Percentiles rank a stretch among this genome's conserved stretches.
Conservation (phyloP, 2,888 invertebrate species). For the Phortica magna region DNA sequence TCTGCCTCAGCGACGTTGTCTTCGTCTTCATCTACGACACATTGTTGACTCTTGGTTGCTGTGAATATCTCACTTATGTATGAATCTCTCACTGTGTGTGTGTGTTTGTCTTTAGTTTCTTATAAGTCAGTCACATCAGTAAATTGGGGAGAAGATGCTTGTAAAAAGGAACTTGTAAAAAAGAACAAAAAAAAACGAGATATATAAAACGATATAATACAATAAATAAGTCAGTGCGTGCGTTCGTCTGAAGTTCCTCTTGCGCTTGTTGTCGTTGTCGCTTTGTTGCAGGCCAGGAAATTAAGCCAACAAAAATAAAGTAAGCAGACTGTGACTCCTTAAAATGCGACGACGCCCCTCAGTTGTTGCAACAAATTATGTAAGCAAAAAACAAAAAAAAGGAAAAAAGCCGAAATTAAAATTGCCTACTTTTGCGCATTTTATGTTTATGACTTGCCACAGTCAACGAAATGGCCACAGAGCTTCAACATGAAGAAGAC, state of each 20-base stretch:
- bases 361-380: constrained; percentile 13
- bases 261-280: background rate
- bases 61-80: background rate
- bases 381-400: background rate
- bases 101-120: background rate
- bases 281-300: constrained; percentile 16
- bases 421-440: constrained; percentile 16
- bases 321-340: background rate
- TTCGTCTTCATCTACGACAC: background rate
- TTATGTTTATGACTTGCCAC: constrained; percentile 5
- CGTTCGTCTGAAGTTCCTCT: background rate
- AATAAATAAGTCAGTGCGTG: constrained; percentile 16
- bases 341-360: background rate
- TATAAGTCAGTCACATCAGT: constrained; percentile 5
- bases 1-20: too few species aligned
- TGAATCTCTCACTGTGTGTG: too few species aligned
- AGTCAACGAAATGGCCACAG: background rate
- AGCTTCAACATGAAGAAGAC: background rate
- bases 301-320: constrained; percentile 17
- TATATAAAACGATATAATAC: constrained; percentile 10
- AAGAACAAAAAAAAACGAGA: constrained; percentile 17
- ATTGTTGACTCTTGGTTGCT: background rate
- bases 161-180: constrained; percentile 31
- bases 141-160: constrained; percentile 41
- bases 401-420: constrained; percentile 23